Evolutionary conservation across 2,113 vertebrate genomes (phyloP), one percentile per base, ranked within the genome.

Genomic region (Pterophyllum scalare): DNA sequence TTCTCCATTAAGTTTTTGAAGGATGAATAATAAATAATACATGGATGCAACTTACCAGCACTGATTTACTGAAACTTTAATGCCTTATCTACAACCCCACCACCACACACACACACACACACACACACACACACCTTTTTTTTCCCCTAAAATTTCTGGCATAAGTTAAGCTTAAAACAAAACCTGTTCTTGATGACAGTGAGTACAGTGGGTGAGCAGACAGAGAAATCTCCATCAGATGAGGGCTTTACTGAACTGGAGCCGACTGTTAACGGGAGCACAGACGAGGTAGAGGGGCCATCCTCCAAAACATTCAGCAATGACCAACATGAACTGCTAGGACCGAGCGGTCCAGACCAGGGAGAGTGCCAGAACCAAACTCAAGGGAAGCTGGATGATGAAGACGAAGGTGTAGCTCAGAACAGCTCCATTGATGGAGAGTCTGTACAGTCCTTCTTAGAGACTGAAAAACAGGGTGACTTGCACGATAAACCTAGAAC

Each of bases 221-320:
- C 91, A 0, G 92, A 93, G 49, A 94, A 95, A 80, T 95, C 96
- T 4, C 95, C 94, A 0, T 96, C 95, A 1, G 96, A 96, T 7
- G 96, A 96, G 87, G 96, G 95, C 12, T 96, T 96, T 81, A 96
- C 96, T 2, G 96, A 96, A 38, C 83, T 96, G 79, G 94, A 96
- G 87, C 89, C 93, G 0, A 92, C 89, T 0, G 67, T 94, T 28
- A 92, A 88, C 1, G 88, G 87, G 10, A 93, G 79, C 83, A 75
- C 76, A 1, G 94, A 93, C 5, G 92, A 92, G 2, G 60, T 59
- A 1, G 85, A 85, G 49, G 87, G 40, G 59, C 13, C 24, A 2
- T 54, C 87, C 38, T 82, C 76, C 9, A 83, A 87, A 58, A 77
- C 85, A 3, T 49, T 31, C 3, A 61, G n/a, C 76, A 58, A 56